Evolutionary conservation across 2,797 vertebrate genomes (phyloP).

Genomic region (Benthosema pterotum): DNA sequence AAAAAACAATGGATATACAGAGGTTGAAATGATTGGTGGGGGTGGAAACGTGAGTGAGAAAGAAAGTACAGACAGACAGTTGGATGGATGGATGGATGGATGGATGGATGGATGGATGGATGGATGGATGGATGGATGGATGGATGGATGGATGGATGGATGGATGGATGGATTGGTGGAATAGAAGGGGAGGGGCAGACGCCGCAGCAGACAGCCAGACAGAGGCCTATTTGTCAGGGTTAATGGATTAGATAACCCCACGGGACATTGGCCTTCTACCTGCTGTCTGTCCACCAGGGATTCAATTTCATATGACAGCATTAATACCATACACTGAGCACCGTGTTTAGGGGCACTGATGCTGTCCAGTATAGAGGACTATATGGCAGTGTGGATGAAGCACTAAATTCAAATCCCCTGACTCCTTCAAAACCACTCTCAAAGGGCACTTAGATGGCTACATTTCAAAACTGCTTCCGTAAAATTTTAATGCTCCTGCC

Average conservation of each 20-base stretch:
- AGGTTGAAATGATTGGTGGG: conserved; percentile 1
- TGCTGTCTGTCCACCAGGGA: conserved; percentile 23
- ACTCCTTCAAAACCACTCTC: too few species aligned
- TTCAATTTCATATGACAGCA: conserved; percentile 7
- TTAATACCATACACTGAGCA: neutral
- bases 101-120: conserved; percentile 4
- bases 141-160: neutral
- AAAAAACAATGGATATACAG: conserved; percentile 2
- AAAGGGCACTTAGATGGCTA: too few species aligned
- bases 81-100: neutral
- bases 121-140: neutral
- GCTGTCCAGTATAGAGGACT: neutral
- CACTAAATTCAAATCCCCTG: too few species aligned
- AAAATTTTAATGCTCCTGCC: too few species aligned
- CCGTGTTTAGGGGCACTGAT: neutral
- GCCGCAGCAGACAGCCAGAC: conserved; percentile 46
- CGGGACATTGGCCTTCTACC: conserved; percentile 37
- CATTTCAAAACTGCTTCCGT: too few species aligned
- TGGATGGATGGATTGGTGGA: neutral
- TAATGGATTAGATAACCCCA: conserved; percentile 59
- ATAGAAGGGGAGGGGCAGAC: conserved; percentile 22
- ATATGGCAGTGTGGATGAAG: too few species aligned
- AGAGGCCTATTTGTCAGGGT: conserved; percentile 56
- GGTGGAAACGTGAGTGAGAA: neutral
- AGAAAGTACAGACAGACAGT: neutral